A percentile compares a stretch with the other conserved stretches of the same genome.
phyloP scores from a whole-genome alignment of 1,140 invertebrate species.

The Centruroides sculpturatus region DNA sequence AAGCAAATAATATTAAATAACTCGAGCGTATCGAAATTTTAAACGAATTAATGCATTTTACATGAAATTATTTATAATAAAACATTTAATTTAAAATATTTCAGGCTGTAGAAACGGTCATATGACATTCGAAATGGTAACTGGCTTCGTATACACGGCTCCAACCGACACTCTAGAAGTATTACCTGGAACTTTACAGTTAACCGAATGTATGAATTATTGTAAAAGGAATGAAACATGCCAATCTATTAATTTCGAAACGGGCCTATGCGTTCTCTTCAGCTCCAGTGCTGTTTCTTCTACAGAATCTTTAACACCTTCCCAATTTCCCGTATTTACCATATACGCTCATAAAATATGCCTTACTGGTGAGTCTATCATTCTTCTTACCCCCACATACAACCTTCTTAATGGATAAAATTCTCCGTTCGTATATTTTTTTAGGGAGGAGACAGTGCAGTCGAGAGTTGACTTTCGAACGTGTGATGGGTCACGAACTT shows the following conservation, averaged over 20 bases:
- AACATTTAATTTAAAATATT: background rate
- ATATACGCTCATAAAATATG: constrained; percentile 91
- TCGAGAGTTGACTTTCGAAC: constrained; percentile 80
- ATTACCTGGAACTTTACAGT: constrained; percentile 75
- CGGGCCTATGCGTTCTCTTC: constrained; percentile 84
- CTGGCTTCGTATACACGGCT: constrained; percentile 81
- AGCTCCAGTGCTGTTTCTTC: constrained; percentile 69
- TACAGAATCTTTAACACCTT: constrained; percentile 70
- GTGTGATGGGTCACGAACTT: constrained; percentile 51
- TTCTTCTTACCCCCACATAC: background rate
- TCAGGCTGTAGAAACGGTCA: constrained; percentile 14
- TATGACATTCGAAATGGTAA: constrained; percentile 64
- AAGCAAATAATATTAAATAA: too few relatives aligned
- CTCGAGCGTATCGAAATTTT: too few relatives aligned
- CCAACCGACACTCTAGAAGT: constrained; percentile 65
- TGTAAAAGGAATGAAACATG: constrained; percentile 79
- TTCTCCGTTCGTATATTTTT: background rate
- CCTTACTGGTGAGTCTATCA: constrained; percentile 29
- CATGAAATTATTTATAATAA: too few relatives aligned
- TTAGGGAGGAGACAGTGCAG: constrained; percentile 34
- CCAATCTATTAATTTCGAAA: constrained; percentile 86
- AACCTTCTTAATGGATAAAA: background rate
- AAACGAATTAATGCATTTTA: too few relatives aligned
- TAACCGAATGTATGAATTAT: constrained; percentile 80
- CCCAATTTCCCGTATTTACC: constrained; percentile 90